Base-by-base conservation (phyloP, 2,888 invertebrate species). In the Erebia ligea region DNA sequence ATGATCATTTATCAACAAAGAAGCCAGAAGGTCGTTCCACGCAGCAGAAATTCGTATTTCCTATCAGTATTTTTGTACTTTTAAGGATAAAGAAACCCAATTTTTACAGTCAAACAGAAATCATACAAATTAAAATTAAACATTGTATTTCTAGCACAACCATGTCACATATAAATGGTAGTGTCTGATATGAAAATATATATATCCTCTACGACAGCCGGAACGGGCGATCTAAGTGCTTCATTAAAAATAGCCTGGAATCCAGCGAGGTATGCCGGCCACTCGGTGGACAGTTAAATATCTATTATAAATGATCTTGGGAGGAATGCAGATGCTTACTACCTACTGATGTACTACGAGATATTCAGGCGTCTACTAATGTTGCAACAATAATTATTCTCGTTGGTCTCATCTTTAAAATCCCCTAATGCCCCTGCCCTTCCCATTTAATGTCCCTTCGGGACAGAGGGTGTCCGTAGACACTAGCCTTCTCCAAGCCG, bases 211-310 rank as follows among this genome's bases (percentile, higher is more conserved):
- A 76, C 72, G 79, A 79, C 81, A 77, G 75, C 59, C 78, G 76
- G 79, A 79, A 78, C 78, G 77, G 76, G 78, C 73, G 77, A 73
- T 73, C 74, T 76, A 75, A 76, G 76, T 77, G 79, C 80, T 80
- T 66, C 65, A 69, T 72, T 85, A 85, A 79, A 82, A 84, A 85
- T 86, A 86, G 84, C 76, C 66, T 71, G 81, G 83, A 82, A 86
- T 85, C 79, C 75, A 77, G 75, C 70, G 69, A 72, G 79, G 80
- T 78, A 82, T 82, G 76, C 76, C 76, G 77, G 68, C 75, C 75
- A 75, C 75, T 73, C 64, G 63, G 75, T 67, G 74, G 71, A 64
- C 71, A 73, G 72, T 74, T 69, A 70, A 72, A 74, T 65, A 70
- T 74, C 68, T 72, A 61, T 70, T 73, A 74, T 72, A 69, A 74